phyloP scores from a whole-genome alignment of 2,113 vertebrate species.

The Alexandromys fortis region DNA sequence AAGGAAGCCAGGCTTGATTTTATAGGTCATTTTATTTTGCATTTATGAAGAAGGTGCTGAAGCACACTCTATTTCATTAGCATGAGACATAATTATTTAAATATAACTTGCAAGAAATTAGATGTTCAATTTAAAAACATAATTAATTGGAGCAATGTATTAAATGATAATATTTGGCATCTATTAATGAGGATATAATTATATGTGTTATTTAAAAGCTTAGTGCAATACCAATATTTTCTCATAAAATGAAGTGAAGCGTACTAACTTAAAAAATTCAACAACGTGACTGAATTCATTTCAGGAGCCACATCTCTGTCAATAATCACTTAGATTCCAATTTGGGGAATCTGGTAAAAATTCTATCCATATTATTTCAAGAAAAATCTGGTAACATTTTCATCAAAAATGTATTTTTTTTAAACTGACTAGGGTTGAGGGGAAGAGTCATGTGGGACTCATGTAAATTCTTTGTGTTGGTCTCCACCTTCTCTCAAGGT shows the following conservation, averaged over 20 bases:
- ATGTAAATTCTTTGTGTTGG: background rate
- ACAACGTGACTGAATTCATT: conserved; percentile 3
- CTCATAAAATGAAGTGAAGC: conserved; percentile 64
- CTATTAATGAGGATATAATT: conserved; percentile 78
- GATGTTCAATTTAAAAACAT: conserved; percentile 72
- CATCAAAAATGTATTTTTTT: background rate
- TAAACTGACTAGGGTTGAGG: too few relatives aligned
- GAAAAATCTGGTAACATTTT: background rate
- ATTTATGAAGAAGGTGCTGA: conserved; percentile 1
- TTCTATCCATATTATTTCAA: background rate
- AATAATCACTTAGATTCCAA: background rate
- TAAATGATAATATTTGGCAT: conserved; percentile 77
- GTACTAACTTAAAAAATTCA: background rate
- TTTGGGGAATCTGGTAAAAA: background rate
- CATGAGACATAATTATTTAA: conserved; percentile 72
- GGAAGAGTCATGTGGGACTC: too few relatives aligned
- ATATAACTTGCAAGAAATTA: conserved; percentile 67
- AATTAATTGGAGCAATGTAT: conserved; percentile 72
- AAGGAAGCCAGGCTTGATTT: background rate
- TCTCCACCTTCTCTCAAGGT: background rate
- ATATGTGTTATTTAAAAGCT: conserved; percentile 71
- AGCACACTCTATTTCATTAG: conserved; percentile 38
- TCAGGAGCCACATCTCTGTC: background rate
- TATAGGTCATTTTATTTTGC: conserved; percentile 30
- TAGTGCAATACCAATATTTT: conserved; percentile 70